These are phyloP conservation scores for Acleris laterana DNA, from an alignment of 2,888 invertebrate genomes.

Conservation along the genomic window DNA sequence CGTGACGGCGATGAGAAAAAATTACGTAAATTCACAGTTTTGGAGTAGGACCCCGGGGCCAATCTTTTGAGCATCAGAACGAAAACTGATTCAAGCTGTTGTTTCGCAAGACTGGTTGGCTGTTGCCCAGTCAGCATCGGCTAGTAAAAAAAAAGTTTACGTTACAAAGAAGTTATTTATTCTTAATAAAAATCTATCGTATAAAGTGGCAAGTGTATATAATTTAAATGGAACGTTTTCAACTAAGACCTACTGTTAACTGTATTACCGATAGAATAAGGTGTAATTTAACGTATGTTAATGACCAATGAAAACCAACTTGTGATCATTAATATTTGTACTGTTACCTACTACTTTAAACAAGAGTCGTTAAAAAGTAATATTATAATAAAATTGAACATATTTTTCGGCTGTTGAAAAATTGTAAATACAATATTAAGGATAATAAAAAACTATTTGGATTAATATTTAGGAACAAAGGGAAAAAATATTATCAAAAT, in stretches of 20 bases:
- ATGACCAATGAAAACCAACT: slow-evolving; percentile 86
- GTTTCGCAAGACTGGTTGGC: too few relatives aligned
- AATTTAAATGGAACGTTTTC: slow-evolving; percentile 66
- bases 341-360: slow-evolving; percentile 85
- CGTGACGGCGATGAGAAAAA: too few relatives aligned
- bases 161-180: too few relatives aligned
- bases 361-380: slow-evolving; percentile 85
- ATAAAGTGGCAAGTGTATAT: slow-evolving; percentile 58
- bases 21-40: too few relatives aligned
- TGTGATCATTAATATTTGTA: slow-evolving; percentile 86
- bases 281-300: slow-evolving; percentile 83
- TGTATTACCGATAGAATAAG: slow-evolving; percentile 79
- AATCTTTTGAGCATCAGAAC: too few relatives aligned
- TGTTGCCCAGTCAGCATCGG: too few relatives aligned
- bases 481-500: slow-evolving; percentile 84
- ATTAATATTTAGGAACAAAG: slow-evolving; percentile 84
- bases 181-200: slow-evolving; percentile 33
- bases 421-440: slow-evolving; percentile 85
- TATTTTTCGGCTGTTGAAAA: slow-evolving; percentile 85
- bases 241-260: slow-evolving; percentile 78
- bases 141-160: too few relatives aligned
- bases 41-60: too few relatives aligned
- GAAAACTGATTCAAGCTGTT: too few relatives aligned
- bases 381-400: slow-evolving; percentile 82
- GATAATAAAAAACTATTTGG: slow-evolving; percentile 84